Evolutionary conservation across 1,140 invertebrate genomes (phyloP).

Genomic region (Zaprionus taronus): DNA sequence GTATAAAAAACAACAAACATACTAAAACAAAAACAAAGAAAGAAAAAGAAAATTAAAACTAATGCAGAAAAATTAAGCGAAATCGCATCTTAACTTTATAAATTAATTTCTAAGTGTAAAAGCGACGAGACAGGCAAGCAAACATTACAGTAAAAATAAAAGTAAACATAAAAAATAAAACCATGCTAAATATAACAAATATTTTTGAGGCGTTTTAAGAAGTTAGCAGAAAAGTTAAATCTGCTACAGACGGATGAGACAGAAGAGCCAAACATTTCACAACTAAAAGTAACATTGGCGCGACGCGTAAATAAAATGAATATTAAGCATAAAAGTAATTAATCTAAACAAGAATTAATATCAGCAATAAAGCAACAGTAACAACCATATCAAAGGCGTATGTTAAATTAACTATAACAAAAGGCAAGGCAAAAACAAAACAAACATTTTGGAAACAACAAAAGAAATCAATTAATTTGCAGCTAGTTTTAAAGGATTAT

Average conservation of each 20-base stretch:
- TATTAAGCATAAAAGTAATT: slow-evolving; percentile 40
- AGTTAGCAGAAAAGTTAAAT: slow-evolving; percentile 34
- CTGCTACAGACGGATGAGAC: slow-evolving; percentile 30
- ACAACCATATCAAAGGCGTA: slow-evolving; percentile 84
- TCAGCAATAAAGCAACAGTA: slow-evolving; percentile 83
- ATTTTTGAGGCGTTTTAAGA: slow-evolving; percentile 81
- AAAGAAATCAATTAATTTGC: slow-evolving; percentile 32
- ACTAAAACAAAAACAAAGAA: slow-evolving; percentile 45
- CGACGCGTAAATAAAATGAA: slow-evolving; percentile 62
- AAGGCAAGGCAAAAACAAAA: slow-evolving; percentile 47
- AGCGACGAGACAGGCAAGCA: slow-evolving; percentile 58
- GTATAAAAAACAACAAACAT: slow-evolving; percentile 65
- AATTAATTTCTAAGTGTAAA: slow-evolving; percentile 62
- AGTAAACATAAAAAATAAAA: slow-evolving; percentile 9
- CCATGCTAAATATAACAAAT: slow-evolving; percentile 40
- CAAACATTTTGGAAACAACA: slow-evolving; percentile 23
- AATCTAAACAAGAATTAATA: slow-evolving; percentile 58
- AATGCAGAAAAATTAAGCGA: slow-evolving; percentile 20
- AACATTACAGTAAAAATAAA: slow-evolving; percentile 16
- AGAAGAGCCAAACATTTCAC: slow-evolving; percentile 81
- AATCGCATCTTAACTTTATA: slow-evolving; percentile 51
- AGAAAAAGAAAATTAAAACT: slow-evolving; percentile 33
- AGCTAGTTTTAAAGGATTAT: slow-evolving; percentile 38
- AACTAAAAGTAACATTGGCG: slow-evolving; percentile 71
- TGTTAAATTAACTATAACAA: slow-evolving; percentile 76